phyloP scores from a whole-genome alignment of 1,140 invertebrate genomes.

The Akabosia matsudoensis region DNA sequence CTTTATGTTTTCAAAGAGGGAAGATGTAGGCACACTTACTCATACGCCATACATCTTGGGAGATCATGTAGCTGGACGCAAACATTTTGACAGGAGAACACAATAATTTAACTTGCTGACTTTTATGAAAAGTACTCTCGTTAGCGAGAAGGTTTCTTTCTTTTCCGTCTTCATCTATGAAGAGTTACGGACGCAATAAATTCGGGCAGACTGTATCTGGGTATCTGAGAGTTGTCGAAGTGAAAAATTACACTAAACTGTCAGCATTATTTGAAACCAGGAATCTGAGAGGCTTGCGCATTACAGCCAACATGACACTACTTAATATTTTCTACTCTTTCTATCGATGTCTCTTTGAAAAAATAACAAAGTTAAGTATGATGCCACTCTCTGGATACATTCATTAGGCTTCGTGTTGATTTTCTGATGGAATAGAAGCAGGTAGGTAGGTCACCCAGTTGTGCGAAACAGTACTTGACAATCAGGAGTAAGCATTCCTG shows the following conservation, averaged over 20 bases:
- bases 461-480: no score
- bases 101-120: constrained; percentile 32
- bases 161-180: background rate
- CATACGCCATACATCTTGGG: constrained; percentile 8
- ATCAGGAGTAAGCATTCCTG: no score
- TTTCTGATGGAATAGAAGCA: no score
- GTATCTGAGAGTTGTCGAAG: constrained; percentile 37
- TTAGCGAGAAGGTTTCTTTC: background rate
- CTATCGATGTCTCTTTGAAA: no score
- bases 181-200: background rate
- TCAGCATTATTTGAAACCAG: background rate
- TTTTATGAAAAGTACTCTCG: constrained; percentile 6
- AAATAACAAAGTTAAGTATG: no score
- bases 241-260: constrained; percentile 37
- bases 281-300: background rate
- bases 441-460: no score
- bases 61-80: constrained; percentile 26
- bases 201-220: background rate
- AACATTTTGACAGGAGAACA: constrained; percentile 43
- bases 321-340: no score
- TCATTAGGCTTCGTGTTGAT: no score
- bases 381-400: no score
- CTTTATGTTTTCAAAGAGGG: background rate
- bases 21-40: background rate
- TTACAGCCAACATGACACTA: no score